phyloP scores from a whole-genome alignment of 2,888 invertebrate species.

The Chalcosyrphus nemorum region DNA sequence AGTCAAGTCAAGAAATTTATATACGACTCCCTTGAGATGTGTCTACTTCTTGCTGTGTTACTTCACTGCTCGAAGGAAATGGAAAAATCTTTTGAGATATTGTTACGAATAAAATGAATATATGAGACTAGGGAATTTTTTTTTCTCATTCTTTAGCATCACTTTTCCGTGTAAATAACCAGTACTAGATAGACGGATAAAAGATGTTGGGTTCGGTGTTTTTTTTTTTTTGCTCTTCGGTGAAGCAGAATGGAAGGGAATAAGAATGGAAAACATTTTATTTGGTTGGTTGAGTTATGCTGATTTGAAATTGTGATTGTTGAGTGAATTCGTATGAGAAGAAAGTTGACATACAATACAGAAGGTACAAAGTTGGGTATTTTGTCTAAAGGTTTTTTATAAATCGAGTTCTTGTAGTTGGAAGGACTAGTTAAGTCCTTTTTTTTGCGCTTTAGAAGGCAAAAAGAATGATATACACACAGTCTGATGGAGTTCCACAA shows the following conservation, averaged over 20 bases:
- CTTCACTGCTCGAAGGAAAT: slow-evolving; percentile 21
- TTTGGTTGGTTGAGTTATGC: slow-evolving; percentile 66
- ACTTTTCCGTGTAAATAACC: slow-evolving; percentile 53
- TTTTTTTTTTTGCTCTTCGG: neutral
- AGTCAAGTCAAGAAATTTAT: slow-evolving; percentile 64
- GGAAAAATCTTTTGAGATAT: slow-evolving; percentile 46
- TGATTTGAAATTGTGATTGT: slow-evolving; percentile 62
- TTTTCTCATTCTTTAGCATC: slow-evolving; percentile 25
- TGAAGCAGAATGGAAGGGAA: slow-evolving; percentile 1
- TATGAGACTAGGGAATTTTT: slow-evolving; percentile 48
- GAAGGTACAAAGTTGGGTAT: neutral
- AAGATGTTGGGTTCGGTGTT: slow-evolving; percentile 23
- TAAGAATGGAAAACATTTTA: slow-evolving; percentile 64
- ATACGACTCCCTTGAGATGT: slow-evolving; percentile 60
- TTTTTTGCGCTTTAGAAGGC: neutral
- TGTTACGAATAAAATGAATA: slow-evolving; percentile 64
- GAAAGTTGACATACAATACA: slow-evolving; percentile 2
- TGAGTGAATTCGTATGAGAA: slow-evolving; percentile 44
- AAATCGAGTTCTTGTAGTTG: too few species aligned
- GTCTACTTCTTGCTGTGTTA: slow-evolving; percentile 5
- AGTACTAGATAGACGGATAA: slow-evolving; percentile 21
- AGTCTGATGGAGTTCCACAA: neutral
- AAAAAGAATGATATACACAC: neutral
- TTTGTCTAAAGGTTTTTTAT: neutral
- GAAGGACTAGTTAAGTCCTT: too few species aligned